These are phyloP conservation scores for Scaptomyza reducta DNA, from an alignment of 2,888 invertebrate species.

Conservation along the genomic window DNA sequence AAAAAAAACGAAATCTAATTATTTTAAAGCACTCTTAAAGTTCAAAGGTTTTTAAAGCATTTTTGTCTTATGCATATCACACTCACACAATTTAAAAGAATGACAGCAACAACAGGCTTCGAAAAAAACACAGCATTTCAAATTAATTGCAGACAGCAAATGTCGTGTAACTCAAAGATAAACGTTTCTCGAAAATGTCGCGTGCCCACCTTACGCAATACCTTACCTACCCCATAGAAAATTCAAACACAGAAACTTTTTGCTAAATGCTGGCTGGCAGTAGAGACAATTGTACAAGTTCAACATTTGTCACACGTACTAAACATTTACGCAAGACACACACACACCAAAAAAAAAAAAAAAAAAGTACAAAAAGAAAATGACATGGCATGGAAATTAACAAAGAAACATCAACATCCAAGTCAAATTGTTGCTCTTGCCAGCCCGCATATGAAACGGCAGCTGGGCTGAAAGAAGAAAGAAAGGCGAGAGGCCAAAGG, in stretches of 20 bases:
- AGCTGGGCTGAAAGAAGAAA: slow-evolving; percentile 4
- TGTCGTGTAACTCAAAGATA: slow-evolving; percentile 73
- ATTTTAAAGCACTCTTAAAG: neutral
- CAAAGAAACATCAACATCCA: slow-evolving; percentile 76
- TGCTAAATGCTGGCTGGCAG: slow-evolving; percentile 51
- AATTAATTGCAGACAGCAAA: slow-evolving; percentile 73
- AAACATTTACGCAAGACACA: slow-evolving; percentile 49
- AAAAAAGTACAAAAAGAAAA: slow-evolving; percentile 25
- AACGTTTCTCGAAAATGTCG: slow-evolving; percentile 60
- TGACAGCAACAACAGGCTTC: slow-evolving; percentile 25
- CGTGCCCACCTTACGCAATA: slow-evolving; percentile 59
- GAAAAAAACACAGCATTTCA: slow-evolving; percentile 49
- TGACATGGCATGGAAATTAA: slow-evolving; percentile 66
- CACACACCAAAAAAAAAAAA: slow-evolving; percentile 13
- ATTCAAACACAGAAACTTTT: slow-evolving; percentile 44
- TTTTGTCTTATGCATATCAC: slow-evolving; percentile 1
- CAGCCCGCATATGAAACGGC: slow-evolving; percentile 46
- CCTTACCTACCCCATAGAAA: slow-evolving; percentile 39
- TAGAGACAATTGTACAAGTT: slow-evolving; percentile 71
- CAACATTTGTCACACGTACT: slow-evolving; percentile 75
- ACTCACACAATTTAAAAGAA: slow-evolving; percentile 11
- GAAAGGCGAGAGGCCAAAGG: slow-evolving; percentile 17
- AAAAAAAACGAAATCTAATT: neutral
- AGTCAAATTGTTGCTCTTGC: slow-evolving; percentile 62
- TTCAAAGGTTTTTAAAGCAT: neutral